Evolutionary conservation across 2,113 vertebrate genomes (phyloP).

Genomic region (Zosterops hypoxanthus): DNA sequence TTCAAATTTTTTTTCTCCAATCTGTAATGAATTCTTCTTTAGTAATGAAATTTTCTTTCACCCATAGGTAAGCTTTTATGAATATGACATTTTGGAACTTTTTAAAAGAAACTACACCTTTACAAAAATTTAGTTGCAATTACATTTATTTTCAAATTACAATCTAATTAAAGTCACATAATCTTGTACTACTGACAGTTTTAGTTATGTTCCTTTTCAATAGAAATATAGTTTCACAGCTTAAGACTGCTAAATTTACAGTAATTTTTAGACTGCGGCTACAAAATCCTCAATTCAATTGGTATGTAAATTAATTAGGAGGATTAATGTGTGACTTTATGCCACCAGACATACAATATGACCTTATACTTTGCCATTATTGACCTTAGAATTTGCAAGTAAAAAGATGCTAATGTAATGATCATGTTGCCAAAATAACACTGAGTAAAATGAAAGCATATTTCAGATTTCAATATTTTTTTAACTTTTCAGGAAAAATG

Average conservation of each 20-base stretch:
- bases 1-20: background rate
- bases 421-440: background rate
- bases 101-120: conserved; percentile 9
- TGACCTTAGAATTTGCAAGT: background rate
- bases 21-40: background rate
- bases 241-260: conserved; percentile 13
- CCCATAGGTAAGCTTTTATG: background rate
- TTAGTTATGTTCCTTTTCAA: conserved; percentile 39
- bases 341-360: background rate
- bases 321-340: conserved; percentile 24
- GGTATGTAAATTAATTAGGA: conserved; percentile 50
- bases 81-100: background rate
- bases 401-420: conserved; percentile 4
- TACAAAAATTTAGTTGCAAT: conserved; percentile 27
- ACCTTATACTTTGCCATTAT: background rate
- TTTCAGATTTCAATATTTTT: background rate
- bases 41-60: background rate
- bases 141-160: conserved; percentile 42
- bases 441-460: background rate
- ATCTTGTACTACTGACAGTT: conserved; percentile 28
- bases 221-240: conserved; percentile 16
- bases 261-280: background rate
- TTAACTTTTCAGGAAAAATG: background rate
- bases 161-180: conserved; percentile 42
- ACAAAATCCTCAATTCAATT: conserved; percentile 11